These are phyloP conservation scores for Enteromius mattozi DNA, from an alignment of 2,797 vertebrate genomes.

Conservation along the genomic window DNA sequence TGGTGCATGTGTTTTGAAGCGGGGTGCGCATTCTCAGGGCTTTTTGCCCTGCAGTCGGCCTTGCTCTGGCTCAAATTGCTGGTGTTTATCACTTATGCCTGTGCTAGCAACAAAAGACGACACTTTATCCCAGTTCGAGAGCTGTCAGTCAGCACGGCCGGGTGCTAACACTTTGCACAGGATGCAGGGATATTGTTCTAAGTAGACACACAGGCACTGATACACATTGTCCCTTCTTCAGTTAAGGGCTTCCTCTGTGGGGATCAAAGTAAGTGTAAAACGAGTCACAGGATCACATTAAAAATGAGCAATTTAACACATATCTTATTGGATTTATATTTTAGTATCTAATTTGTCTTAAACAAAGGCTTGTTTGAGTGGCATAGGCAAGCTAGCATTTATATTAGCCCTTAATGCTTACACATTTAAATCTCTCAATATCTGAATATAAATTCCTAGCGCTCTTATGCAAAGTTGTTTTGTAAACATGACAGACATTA, in stretches of 20 bases:
- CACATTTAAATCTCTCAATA: not conserved
- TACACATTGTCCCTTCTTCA: conserved; percentile 26
- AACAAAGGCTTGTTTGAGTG: not conserved
- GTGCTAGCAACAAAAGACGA: conserved; percentile 86
- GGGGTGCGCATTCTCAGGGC: conserved; percentile 88
- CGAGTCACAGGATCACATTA: conserved; percentile 7
- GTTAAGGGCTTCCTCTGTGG: conserved; percentile 47
- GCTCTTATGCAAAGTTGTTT: not conserved
- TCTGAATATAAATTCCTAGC: not conserved
- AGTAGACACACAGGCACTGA: conserved; percentile 27
- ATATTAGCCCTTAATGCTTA: not conserved
- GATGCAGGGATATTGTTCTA: conserved; percentile 64
- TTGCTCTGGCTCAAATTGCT: conserved; percentile 89
- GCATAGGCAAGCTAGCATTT: not conserved
- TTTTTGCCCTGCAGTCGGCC: conserved; percentile 84
- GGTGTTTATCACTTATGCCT: conserved; percentile 94
- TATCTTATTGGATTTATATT: too few species aligned
- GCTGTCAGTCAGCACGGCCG: conserved; percentile 85
- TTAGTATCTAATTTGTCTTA: not conserved
- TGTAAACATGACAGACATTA: too few species aligned
- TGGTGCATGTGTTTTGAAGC: conserved; percentile 78
- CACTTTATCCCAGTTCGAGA: conserved; percentile 90
- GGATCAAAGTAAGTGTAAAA: conserved; percentile 38
- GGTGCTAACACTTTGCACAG: conserved; percentile 78
- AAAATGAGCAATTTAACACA: not conserved